These are phyloP conservation scores for Heliconius sara DNA, from an alignment of 2,888 invertebrate genomes.

Conservation along the genomic window DNA sequence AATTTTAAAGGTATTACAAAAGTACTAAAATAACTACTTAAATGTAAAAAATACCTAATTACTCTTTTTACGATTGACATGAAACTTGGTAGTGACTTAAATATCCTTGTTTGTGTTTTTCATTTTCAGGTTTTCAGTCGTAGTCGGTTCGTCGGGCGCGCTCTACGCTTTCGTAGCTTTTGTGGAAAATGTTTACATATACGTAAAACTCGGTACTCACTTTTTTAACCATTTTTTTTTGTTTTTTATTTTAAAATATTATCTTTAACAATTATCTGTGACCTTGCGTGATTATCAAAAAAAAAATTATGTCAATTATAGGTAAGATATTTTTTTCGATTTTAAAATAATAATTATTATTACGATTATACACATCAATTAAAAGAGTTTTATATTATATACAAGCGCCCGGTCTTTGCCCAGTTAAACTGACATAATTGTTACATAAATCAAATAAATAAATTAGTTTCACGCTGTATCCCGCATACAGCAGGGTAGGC, in stretches of 20 bases:
- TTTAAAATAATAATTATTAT: background rate
- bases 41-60: no score
- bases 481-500: no score
- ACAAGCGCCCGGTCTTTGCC: no score
- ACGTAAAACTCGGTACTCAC: conserved; percentile 5
- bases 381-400: background rate
- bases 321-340: conserved; percentile 17
- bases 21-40: no score
- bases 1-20: no score
- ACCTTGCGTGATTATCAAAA: background rate
- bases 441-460: no score
- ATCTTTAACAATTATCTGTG: background rate
- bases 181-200: conserved; percentile 28
- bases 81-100: background rate
- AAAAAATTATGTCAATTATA: conserved; percentile 7
- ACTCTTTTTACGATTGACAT: background rate
- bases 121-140: conserved; percentile 68
- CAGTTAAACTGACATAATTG: no score
- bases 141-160: conserved; percentile 54
- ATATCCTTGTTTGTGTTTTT: conserved; percentile 41
- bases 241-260: background rate
- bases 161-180: conserved; percentile 54
- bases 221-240: background rate
- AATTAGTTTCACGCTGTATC: no score
- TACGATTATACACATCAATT: background rate